Base-by-base conservation (phyloP, 2,113 vertebrate genomes). In the Calyptommatus sinebrachiatus region DNA sequence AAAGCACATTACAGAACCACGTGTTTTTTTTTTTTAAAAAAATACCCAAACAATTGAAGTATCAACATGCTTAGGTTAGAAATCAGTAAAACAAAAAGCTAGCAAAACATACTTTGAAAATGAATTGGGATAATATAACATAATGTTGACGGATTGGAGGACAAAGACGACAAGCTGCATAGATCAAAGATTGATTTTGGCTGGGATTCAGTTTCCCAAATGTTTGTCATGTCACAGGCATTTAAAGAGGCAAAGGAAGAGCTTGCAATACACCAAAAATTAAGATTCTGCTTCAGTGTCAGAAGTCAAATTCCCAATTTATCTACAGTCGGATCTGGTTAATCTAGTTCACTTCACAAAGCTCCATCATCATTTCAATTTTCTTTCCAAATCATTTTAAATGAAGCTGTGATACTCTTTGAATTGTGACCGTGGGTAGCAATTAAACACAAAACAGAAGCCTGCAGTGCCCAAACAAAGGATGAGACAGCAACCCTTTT, bases 301-400 rank as follows among this genome's bases (percentile, higher is more conserved):
- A 86, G 82, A 70, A 79, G 20, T 78, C 75, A 82, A 60, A 79
- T 78, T 80, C 48, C 12, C 82, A 88, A 82, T 86, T 90, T 86
- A 86, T 77, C 82, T 87, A 70, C 29, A 73, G 65, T 24, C 68
- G 88, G 26, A 78, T 18, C 57, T 86, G 21, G 53, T 81, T 82
- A 86, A 85, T 74, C 77, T 81, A 87, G 89, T 76, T 80, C 66
- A 76, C 67, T 80, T 84, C 84, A 71, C 65, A 78, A n/a, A 35
- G 3, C 71, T 61, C 57, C 61, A 76, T 66, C 78, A 63, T 61
- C 73, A 71, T 80, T 86, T 65, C 78, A 69, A 86, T 68, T 74
- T 75, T 84, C 78, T 87, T 10, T 28, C 31, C 83, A 90, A 70
- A 29, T 10, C n/a, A 73, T 50, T 82, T 89, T 79, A 73, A 81